Conservation (phyloP, 1,140 invertebrate species). For the Popillia japonica region DNA sequence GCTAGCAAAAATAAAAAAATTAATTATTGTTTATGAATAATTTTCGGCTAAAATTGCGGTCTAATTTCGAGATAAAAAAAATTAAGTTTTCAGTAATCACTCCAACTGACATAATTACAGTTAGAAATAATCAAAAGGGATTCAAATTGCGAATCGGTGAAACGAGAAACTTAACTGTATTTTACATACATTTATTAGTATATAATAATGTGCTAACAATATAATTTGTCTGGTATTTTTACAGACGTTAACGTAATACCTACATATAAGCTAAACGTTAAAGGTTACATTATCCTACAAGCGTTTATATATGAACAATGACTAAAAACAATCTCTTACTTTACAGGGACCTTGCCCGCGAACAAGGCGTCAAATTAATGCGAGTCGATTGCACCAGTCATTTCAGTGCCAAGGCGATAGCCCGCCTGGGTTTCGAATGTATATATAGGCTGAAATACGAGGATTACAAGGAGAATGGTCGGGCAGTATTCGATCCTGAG, state of each 20-base stretch:
- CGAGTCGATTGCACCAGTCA: conserved; percentile 72
- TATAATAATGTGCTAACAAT: too few relatives aligned
- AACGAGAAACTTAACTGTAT: too few relatives aligned
- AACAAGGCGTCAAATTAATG: conserved; percentile 64
- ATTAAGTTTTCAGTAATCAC: neutral
- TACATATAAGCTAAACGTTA: too few relatives aligned
- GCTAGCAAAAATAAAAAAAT: neutral
- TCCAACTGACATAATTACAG: neutral
- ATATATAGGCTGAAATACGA: conserved; percentile 70
- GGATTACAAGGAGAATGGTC: conserved; percentile 69
- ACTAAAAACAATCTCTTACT: neutral
- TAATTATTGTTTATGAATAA: too few relatives aligned
- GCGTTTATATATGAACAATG: too few relatives aligned
- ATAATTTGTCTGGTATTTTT: too few relatives aligned
- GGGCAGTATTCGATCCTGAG: conserved; percentile 66
- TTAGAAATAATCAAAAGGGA: too few relatives aligned
- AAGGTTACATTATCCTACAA: too few relatives aligned
- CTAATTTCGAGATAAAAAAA: neutral
- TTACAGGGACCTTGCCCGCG: conserved; percentile 67
- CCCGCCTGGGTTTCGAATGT: conserved; percentile 71
- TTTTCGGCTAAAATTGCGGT: too few relatives aligned
- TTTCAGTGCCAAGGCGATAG: conserved; percentile 74
- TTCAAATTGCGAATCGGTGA: too few relatives aligned
- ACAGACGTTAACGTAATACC: too few relatives aligned
- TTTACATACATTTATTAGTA: too few relatives aligned